Conservation (phyloP, 2,113 vertebrate species). For the Aleadryas rufinucha region DNA sequence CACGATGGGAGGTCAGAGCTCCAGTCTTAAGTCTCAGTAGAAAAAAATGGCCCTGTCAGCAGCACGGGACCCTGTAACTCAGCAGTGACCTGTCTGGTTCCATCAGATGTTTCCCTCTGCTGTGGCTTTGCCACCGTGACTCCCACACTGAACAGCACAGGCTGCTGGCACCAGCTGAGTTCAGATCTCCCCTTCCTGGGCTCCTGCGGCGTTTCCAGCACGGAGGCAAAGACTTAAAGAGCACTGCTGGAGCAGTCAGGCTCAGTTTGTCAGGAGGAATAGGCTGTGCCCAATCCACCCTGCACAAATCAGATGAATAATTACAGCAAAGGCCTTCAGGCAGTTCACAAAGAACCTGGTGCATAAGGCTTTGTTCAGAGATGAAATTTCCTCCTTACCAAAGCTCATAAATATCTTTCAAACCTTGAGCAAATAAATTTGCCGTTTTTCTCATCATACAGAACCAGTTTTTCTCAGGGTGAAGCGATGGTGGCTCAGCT, state of each 20-base stretch:
- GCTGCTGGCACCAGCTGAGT: neutral
- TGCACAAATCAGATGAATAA: neutral
- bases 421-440: slow-evolving; percentile 65
- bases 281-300: neutral
- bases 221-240: neutral
- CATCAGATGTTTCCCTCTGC: neutral
- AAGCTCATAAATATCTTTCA: slow-evolving; percentile 64
- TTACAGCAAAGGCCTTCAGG: neutral
- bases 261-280: neutral
- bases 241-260: neutral
- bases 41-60: neutral
- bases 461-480: slow-evolving; percentile 8
- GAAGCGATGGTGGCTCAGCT: neutral
- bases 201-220: neutral
- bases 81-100: neutral
- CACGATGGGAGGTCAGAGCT: neutral
- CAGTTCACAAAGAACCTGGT: neutral
- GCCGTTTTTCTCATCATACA: neutral
- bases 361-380: slow-evolving; percentile 34
- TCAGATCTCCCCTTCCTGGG: neutral
- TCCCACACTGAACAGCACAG: neutral
- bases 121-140: neutral
- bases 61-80: neutral
- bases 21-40: neutral
- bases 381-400: slow-evolving; percentile 56